Base-by-base conservation (phyloP, 2,797 vertebrate species). In the Rousettus madagascariensis region DNA sequence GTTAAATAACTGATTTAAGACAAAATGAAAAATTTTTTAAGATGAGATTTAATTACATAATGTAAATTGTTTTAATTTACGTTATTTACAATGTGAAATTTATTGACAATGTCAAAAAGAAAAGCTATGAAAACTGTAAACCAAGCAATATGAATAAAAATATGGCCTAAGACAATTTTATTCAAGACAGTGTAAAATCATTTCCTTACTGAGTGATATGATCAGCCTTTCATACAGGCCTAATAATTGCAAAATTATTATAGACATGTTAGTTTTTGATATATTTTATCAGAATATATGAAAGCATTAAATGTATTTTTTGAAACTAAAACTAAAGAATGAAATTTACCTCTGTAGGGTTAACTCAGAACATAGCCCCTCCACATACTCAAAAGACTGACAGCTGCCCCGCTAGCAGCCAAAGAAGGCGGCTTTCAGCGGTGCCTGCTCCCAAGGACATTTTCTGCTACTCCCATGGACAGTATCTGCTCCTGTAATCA, bases 21-120 rank as follows among this genome's bases (percentile, higher is more conserved):
- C 78, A 92, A 89, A 92, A 74, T 94, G 57, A 79, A 74, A 72
- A 38, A 66, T 49, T 88, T 84, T 87, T 79, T 59, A 89, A 88
- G 46, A 15, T 66, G 68, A 22, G 36, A 63, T 49, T 90, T 57
- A 78, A 65, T 26, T 91, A 78, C 19, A 30, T 33, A 71, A 46
- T 71, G 53, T 92, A 71, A 53, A 33, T 46, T 55, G 51, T 55
- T 86, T 79, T 84, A 74, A 88, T 72, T 72, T 55, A 69, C 55
- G 20, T 61, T 68, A 53, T 28, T 66, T 43, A 43, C 2, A 77
- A 91, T 4, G 15, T 61, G 43, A 84, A 84, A 75, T 74, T 49
- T 63, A 19, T 63, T 74, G 30, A 41, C 61, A 88, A 74, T 88
- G 20, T 74, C 89, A 38, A 71, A 68, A 90, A 30, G 36, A 82